Evolutionary conservation across 30 jellyfish, hydroid and myxozoan species (phyloP).

Genomic region (Haliclystus octoradiatus): DNA sequence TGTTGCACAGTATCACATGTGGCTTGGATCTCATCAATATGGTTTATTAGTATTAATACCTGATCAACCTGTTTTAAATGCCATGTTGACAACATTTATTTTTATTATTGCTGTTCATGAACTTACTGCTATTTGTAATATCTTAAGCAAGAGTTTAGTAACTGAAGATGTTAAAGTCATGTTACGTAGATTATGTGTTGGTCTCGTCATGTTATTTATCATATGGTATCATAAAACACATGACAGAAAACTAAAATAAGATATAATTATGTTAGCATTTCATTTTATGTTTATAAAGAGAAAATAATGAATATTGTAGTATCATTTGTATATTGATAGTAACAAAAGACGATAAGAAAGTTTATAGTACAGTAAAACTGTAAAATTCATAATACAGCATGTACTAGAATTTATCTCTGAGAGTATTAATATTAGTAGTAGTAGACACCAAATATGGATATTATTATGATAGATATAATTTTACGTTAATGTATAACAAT

Average conservation of each 20-base stretch:
- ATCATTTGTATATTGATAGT: no score
- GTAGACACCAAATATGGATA: no score
- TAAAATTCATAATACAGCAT: no score
- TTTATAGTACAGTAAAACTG: no score
- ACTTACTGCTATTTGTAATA: constrained; percentile 40
- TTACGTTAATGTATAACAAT: no score
- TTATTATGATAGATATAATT: no score
- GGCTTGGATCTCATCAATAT: constrained; percentile 74
- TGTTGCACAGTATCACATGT: constrained; percentile 85
- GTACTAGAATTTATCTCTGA: no score
- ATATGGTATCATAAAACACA: constrained; percentile 96
- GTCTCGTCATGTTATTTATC: constrained; percentile 38
- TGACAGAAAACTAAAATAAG: constrained; percentile 30
- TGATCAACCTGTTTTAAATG: constrained; percentile 48
- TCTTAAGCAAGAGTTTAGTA: constrained; percentile 61
- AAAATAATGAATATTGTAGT: no score
- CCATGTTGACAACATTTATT: constrained; percentile 55
- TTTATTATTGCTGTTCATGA: constrained; percentile 61
- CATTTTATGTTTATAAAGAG: no score
- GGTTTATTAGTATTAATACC: constrained; percentile 83
- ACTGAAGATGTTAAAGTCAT: constrained; percentile 79
- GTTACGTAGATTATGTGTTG: constrained; percentile 66
- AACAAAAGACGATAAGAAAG: no score
- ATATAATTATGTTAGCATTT: no score
- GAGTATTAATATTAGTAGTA: no score